A percentile compares a stretch with the other conserved stretches of the same genome.
Conservation (phyloP, 2,888 invertebrate genomes). For the Habroteleia sp. region DNA sequence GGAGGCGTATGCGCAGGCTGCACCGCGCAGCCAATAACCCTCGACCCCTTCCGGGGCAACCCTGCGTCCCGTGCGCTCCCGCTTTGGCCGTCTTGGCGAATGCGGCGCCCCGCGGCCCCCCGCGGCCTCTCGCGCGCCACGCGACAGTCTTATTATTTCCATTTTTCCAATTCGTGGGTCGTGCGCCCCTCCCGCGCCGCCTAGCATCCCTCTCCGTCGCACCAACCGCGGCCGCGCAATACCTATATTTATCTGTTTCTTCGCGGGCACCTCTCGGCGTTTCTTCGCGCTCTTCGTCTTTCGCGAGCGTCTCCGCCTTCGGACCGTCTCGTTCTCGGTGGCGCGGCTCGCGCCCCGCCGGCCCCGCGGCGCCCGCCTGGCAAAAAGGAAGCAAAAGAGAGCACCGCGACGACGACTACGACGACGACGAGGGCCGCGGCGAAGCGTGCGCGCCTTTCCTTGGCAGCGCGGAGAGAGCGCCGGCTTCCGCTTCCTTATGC, state of each 20-base stretch:
- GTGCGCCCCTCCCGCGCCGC: constrained; percentile 64
- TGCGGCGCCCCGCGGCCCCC: constrained; percentile 48
- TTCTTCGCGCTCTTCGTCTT: constrained; percentile 31
- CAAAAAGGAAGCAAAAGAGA: constrained; percentile 73
- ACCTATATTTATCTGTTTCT: constrained; percentile 80
- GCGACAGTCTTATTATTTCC: constrained; percentile 79
- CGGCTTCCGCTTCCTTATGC: constrained; percentile 81
- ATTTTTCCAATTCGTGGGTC: constrained; percentile 79
- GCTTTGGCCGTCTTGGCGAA: constrained; percentile 28
- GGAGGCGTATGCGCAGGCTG: constrained; percentile 75
- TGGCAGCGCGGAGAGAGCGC: constrained; percentile 74
- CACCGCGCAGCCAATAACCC: constrained; percentile 77
- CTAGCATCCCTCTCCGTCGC: constrained; percentile 8
- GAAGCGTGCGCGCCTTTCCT: constrained; percentile 81
- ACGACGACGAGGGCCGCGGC: constrained; percentile 76
- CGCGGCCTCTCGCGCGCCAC: constrained; percentile 65
- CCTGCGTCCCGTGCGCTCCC: constrained; percentile 40
- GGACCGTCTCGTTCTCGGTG: constrained; percentile 51
- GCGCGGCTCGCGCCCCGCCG: too few relatives aligned
- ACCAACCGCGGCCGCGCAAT: constrained; percentile 67
- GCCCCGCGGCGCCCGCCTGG: constrained; percentile 65
- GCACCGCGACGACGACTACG: constrained; percentile 70
- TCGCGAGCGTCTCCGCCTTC: constrained; percentile 58
- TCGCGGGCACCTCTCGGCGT: constrained; percentile 70
- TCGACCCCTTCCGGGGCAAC: constrained; percentile 61